Evolutionary conservation across 2,888 invertebrate genomes (phyloP), one percentile per base, ranked within the genome.

Genomic region (Diarsia brunnea): DNA sequence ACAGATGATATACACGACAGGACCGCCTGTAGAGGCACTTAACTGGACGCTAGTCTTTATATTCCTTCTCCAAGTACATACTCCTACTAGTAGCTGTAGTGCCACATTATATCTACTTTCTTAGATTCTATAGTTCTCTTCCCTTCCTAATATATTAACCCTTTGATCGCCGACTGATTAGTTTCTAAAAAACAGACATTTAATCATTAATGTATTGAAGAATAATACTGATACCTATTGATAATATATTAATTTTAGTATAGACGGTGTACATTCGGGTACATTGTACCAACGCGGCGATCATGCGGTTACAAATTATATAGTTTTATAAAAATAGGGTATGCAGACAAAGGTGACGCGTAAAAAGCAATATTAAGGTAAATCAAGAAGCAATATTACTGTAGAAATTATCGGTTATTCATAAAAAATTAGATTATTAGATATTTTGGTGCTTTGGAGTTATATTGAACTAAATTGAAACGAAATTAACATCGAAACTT

Each of bases 311-410:
- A 84, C 77, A 78, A 81, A 87, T 71, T 68, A 87, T 83, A 86
- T 93, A 91, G 91, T 92, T 92, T 93, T 92, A 91, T 90, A 91
- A 89, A 84, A 74, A 88, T 87, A 89, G 87, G 88, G 60, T 81
- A 89, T 87, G 89, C 84, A 88, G 92, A 93, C 93, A 92, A 82
- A 93, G 94, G 93, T 94, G 90, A 94, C 95, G 95, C 94, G 93
- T 93, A 80, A 89, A 90, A 96, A 96, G 96, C 96, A 96, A 96
- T 96, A 96, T 95, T 86, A 94, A 94, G 88, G 94, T 94, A 95
- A 96, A 93, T 91, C 86, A 85, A 94, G 94, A 95, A 96, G 96
- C 96, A 96, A 96, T 96, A 96, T 89, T 95, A 95, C 78, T 82
- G 89, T 95, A 95, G 93, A 91, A 88, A 90, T 92, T 91, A 93